Evolutionary conservation across 2,888 invertebrate genomes (phyloP).

Genomic region (Stenotaenia linearis): DNA sequence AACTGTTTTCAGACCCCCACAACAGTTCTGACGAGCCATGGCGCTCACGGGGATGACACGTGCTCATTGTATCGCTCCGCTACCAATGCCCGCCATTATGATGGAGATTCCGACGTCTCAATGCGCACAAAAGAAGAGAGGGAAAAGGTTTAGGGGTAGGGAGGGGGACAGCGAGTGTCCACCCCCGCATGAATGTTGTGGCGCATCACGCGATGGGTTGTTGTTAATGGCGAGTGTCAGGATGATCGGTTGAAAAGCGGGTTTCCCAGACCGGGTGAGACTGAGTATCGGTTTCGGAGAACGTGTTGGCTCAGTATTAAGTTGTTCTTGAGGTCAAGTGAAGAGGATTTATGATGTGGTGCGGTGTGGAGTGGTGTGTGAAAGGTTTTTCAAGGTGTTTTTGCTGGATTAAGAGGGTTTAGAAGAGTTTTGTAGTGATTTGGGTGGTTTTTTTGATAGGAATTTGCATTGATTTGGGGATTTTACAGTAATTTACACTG

Average conservation of each 20-base stretch:
- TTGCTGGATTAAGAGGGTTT: too few relatives aligned
- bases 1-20: background rate
- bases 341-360: too few relatives aligned
- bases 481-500: too few relatives aligned
- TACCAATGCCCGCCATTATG: background rate
- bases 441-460: too few relatives aligned
- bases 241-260: background rate
- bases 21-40: slow-evolving; percentile 5
- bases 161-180: background rate
- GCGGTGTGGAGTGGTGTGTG: too few relatives aligned
- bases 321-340: background rate
- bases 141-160: background rate
- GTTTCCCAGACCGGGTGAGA: background rate
- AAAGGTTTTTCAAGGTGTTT: too few relatives aligned
- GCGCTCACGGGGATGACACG: slow-evolving; percentile 16
- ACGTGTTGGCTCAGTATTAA: background rate
- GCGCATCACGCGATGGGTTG: background rate
- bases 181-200: background rate
- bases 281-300: background rate
- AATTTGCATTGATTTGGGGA: too few relatives aligned
- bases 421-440: too few relatives aligned
- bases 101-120: slow-evolving; percentile 5
- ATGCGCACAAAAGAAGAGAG: background rate
- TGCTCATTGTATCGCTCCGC: slow-evolving; percentile 15
- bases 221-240: background rate